Evolutionary conservation across 2,113 vertebrate species (phyloP).

Genomic region (Thamnaconus septentrionalis): DNA sequence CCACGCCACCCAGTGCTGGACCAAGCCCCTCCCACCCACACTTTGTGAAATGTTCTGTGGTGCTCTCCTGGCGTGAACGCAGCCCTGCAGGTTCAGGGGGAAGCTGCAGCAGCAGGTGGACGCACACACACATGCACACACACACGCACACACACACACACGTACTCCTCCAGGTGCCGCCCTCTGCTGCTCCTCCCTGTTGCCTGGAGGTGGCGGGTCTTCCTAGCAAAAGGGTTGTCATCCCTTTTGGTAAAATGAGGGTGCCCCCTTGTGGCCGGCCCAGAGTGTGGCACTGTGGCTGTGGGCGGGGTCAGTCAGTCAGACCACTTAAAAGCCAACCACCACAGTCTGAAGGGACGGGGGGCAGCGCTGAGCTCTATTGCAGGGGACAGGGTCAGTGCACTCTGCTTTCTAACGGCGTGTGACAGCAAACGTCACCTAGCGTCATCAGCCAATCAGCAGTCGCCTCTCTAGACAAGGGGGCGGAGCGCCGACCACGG

Average conservation of each 20-base stretch:
- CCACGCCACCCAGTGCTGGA: conserved; percentile 45
- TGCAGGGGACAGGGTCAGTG: conserved; percentile 51
- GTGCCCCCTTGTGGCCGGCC: conserved; percentile 62
- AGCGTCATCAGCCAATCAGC: conserved; percentile 38
- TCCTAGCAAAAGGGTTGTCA: conserved; percentile 71
- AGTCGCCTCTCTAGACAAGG: conserved; percentile 50
- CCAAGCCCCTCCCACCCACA: conserved; percentile 57
- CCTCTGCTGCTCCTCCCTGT: not conserved
- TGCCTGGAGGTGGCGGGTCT: conserved; percentile 52
- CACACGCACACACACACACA: not conserved
- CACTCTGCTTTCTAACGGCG: conserved; percentile 75
- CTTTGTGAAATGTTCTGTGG: conserved; percentile 72
- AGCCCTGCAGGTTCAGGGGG: conserved; percentile 52
- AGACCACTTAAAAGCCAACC: conserved; percentile 74
- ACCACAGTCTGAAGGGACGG: conserved; percentile 70
- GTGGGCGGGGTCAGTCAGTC: conserved; percentile 60
- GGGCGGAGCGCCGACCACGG: conserved; percentile 41
- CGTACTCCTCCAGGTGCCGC: conserved; percentile 7
- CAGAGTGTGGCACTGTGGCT: conserved; percentile 66
- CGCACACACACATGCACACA: not conserved
- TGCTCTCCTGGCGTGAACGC: conserved; percentile 63
- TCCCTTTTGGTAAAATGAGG: conserved; percentile 74
- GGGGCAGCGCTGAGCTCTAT: conserved; percentile 73
- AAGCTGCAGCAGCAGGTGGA: conserved; percentile 38
- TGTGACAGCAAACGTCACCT: conserved; percentile 73